These are phyloP conservation scores for Anagyrus pseudococci DNA, from an alignment of 2,888 invertebrate genomes.

Conservation along the genomic window DNA sequence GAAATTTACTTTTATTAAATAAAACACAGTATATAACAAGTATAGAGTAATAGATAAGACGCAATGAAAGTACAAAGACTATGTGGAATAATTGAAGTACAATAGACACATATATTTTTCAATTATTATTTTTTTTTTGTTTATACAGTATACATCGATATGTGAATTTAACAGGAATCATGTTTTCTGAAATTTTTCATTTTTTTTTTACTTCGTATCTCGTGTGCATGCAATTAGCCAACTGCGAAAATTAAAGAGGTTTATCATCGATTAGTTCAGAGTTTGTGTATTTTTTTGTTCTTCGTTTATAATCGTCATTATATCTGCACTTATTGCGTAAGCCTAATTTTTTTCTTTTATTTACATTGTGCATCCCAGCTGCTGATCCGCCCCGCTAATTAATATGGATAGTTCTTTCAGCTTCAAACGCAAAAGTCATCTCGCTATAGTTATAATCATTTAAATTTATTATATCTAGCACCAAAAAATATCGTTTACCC, in stretches of 20 bases:
- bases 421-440: no score
- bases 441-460: no score
- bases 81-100: conserved; percentile 27
- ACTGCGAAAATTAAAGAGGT: conserved; percentile 14
- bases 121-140: conserved; percentile 19
- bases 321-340: conserved; percentile 7
- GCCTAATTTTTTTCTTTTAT: conserved; percentile 20
- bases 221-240: conserved; percentile 20
- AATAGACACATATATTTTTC: conserved; percentile 40
- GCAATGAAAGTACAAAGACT: background rate
- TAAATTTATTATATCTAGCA: no score
- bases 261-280: no score
- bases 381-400: no score
- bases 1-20: background rate
- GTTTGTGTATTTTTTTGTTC: no score
- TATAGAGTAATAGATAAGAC: background rate
- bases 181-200: conserved; percentile 24
- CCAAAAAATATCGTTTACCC: no score
- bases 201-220: conserved; percentile 1
- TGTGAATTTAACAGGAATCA: conserved; percentile 34
- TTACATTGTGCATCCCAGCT: no score
- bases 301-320: no score
- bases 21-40: background rate
- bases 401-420: no score
- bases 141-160: conserved; percentile 39